Evolutionary conservation across 2,888 invertebrate species (phyloP).

Genomic region (Polylopha cassiicola): DNA sequence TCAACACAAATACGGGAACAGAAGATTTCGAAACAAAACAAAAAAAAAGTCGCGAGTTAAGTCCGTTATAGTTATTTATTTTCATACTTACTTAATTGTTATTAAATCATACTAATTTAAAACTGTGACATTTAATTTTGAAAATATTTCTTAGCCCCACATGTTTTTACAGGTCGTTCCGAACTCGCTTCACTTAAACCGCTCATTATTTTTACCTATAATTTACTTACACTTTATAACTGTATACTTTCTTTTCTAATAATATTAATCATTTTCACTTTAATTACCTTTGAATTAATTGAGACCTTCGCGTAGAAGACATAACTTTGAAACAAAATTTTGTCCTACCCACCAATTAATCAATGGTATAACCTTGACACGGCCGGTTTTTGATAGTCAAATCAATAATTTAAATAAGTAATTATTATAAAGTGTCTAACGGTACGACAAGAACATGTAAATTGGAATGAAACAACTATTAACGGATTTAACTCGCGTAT

Average conservation of each 20-base stretch:
- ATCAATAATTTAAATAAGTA: slow-evolving; percentile 4
- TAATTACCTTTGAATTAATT: slow-evolving; percentile 65
- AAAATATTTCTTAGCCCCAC: slow-evolving; percentile 38
- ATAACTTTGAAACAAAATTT: slow-evolving; percentile 6
- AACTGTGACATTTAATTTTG: too few relatives aligned
- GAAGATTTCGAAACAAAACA: too few relatives aligned
- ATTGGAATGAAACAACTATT: too few relatives aligned
- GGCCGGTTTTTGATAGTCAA: slow-evolving; percentile 6
- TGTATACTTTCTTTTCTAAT: slow-evolving; percentile 65
- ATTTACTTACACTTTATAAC: slow-evolving; percentile 53
- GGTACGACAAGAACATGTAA: too few relatives aligned
- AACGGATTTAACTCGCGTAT: too few relatives aligned
- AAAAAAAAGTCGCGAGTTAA: too few relatives aligned
- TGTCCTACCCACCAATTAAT: slow-evolving; percentile 10
- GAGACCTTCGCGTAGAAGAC: slow-evolving; percentile 37
- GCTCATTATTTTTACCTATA: slow-evolving; percentile 66
- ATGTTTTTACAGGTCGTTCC: slow-evolving; percentile 35
- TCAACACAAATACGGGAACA: too few relatives aligned
- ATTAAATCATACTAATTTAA: too few relatives aligned
- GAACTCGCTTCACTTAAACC: slow-evolving; percentile 57
- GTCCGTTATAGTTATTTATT: too few relatives aligned
- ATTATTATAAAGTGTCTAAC: too few relatives aligned
- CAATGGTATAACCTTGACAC: too few relatives aligned
- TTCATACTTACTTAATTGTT: too few relatives aligned
- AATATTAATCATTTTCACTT: slow-evolving; percentile 47